Percentiles rank a stretch among this genome's conserved stretches.
These are phyloP conservation scores for Thalassarche chlororhynchos DNA, from an alignment of 2,113 vertebrate genomes.

Conservation along the genomic window DNA sequence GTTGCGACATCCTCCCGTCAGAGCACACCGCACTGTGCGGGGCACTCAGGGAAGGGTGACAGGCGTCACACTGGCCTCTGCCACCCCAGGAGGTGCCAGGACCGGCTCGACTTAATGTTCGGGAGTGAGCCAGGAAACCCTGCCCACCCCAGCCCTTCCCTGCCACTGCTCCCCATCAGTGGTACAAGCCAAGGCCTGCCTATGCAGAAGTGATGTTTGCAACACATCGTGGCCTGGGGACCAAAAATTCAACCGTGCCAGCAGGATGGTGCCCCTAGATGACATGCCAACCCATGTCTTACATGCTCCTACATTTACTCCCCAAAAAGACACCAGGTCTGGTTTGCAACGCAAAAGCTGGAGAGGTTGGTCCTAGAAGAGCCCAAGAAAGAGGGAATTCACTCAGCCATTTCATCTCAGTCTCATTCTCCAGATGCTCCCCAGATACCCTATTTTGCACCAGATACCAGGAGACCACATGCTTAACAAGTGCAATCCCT, in stretches of 20 bases:
- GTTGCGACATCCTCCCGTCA: rapidly evolving
- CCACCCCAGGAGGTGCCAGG: background rate
- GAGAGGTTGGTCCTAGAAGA: background rate
- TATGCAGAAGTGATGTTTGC: background rate
- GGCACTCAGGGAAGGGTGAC: background rate
- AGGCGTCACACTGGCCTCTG: background rate
- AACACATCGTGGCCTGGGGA: background rate
- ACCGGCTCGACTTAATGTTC: background rate
- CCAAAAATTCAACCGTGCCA: background rate
- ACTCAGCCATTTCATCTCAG: background rate
- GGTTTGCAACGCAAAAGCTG: background rate
- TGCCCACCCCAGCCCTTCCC: background rate
- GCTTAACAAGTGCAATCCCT: background rate
- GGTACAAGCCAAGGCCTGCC: background rate
- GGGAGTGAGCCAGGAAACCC: background rate
- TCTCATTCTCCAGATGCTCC: background rate
- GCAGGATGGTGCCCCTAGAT: background rate
- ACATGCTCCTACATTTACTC: background rate
- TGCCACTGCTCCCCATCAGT: background rate
- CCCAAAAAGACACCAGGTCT: background rate
- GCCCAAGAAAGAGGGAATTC: background rate
- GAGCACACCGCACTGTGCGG: rapidly evolving
- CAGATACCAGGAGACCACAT: background rate
- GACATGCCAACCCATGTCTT: background rate
- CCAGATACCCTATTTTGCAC: background rate